Evolutionary conservation across 2,797 vertebrate species (phyloP).

Genomic region (Etheostoma perlongum): DNA sequence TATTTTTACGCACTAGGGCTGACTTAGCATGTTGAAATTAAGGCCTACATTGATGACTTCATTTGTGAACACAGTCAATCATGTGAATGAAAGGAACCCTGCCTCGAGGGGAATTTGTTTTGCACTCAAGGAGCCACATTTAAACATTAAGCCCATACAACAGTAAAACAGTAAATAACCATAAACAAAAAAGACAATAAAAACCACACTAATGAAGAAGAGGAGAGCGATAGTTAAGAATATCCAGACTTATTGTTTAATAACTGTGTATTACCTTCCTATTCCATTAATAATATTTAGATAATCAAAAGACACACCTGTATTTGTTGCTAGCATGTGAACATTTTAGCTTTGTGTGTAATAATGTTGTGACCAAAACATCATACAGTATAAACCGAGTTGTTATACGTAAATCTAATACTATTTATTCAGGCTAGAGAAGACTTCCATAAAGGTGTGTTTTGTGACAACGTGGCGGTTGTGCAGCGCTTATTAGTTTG

Average conservation of each 20-base stretch:
- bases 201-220: no score
- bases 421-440: constrained; percentile 36
- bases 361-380: constrained; percentile 28
- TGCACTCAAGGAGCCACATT: no score
- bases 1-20: no score
- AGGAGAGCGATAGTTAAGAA: no score
- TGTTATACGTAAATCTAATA: constrained; percentile 27
- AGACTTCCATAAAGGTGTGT: constrained; percentile 48
- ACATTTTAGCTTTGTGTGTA: not conserved
- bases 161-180: no score
- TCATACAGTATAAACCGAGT: constrained; percentile 16
- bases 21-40: no score
- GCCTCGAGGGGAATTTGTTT: no score
- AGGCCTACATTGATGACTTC: no score
- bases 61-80: no score
- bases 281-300: not conserved
- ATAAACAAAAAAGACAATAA: no score
- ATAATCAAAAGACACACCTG: not conserved
- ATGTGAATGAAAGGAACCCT: no score
- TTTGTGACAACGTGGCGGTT: constrained; percentile 49
- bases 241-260: not conserved
- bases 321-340: not conserved
- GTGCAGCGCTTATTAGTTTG: constrained; percentile 77
- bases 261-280: not conserved
- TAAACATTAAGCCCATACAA: no score